phyloP scores from a whole-genome alignment of 2,888 invertebrate species.

The Tetramorium bicarinatum region DNA sequence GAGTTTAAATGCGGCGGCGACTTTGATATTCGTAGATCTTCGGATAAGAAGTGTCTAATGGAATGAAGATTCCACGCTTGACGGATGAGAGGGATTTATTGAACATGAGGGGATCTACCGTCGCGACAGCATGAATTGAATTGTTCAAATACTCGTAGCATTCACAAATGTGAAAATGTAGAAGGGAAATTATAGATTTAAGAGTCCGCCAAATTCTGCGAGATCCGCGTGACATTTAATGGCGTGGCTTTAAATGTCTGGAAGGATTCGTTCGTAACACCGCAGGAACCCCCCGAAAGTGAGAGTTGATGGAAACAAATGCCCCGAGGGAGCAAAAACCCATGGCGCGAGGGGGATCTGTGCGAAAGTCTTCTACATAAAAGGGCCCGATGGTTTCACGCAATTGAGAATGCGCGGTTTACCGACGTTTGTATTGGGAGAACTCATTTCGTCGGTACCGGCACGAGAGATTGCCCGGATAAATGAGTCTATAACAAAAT shows the following conservation, averaged over 20 bases:
- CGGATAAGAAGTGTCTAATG: neutral
- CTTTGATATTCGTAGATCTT: conserved; percentile 4
- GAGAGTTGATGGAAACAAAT: conserved; percentile 33
- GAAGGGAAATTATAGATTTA: neutral
- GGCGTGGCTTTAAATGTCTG: conserved; percentile 6
- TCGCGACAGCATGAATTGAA: neutral
- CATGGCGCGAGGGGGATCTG: neutral
- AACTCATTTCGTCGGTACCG: conserved; percentile 17
- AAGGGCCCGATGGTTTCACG: conserved; percentile 27
- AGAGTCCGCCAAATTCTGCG: neutral
- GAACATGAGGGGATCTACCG: neutral
- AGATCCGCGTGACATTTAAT: neutral
- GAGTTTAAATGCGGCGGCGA: neutral
- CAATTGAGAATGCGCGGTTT: neutral
- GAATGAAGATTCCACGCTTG: conserved; percentile 5
- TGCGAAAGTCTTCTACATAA: conserved; percentile 15
- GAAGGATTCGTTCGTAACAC: conserved; percentile 7
- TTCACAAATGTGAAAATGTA: neutral
- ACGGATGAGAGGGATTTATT: neutral
- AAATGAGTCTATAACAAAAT: conserved; percentile 9
- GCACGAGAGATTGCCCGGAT: neutral
- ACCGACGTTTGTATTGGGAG: conserved; percentile 1
- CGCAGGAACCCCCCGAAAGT: conserved; percentile 5
- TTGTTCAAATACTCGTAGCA: neutral
- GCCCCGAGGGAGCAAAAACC: conserved; percentile 5